Base-by-base conservation (phyloP, 2,113 vertebrate species). In the Myotis lucifugus region DNA sequence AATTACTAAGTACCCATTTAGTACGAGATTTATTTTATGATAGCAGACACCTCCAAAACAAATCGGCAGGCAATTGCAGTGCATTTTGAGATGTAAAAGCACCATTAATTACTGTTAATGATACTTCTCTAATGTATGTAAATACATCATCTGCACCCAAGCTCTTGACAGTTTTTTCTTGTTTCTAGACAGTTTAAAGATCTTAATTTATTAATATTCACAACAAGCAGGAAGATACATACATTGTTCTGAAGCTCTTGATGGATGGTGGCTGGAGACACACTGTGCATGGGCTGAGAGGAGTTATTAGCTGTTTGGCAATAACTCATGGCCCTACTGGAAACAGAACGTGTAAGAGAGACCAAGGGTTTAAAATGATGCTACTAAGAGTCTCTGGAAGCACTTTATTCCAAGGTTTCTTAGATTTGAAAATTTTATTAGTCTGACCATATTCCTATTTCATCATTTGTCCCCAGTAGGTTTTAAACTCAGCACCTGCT, bases 181-280 rank as follows among this genome's bases (percentile, higher is more conserved):
- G 85, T 96, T 97, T 95, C 95, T 95, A 96, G 90, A 96, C 88
- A 95, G 92, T 76, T 96, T 97, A 94, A 94, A 92, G 88, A 97
- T 96, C 82, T 93, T 96, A 96, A 85, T 94, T 95, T 98, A 98
- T 97, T 98, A 98, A 97, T 97, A 97, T 98, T 98, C 94, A 95
- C 84, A 97, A 96, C 94, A 96, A 97, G 88, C 82, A 78, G 89
- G 90, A 92, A 93, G 85, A 95, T 96, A 98, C 98, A 89, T 89
- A 93, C 76, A 83, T 92, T 98, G 96, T 98, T 98, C 98, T 97
- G 95, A 96, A 97, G 88, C 90, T 72, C 88, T 40, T 97, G 98
- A 98, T 97, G 94, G 98, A 98, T 96, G 96, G 96, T 14, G 0
- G 94, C 87, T 92, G 90, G 96, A 96, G 96, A 96, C 70, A 69